Base-by-base conservation (phyloP, 1,140 invertebrate genomes). In the Drosophila busckii region DNA sequence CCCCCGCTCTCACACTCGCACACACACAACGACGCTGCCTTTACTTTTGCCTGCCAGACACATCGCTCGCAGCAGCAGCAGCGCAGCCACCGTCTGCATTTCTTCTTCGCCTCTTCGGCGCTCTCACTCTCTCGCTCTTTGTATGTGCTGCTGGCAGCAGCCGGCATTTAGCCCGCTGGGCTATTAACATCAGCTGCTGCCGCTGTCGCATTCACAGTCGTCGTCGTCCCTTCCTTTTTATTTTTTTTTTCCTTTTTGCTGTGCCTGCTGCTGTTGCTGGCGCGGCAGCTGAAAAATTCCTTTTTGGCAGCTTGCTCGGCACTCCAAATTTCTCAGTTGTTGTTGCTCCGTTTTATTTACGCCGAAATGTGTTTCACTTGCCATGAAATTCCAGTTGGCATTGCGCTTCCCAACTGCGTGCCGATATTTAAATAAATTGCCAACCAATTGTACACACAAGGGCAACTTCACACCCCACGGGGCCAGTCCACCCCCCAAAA, bases 351-450 rank as follows among this genome's bases (percentile, higher is more conserved):
- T 48, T 52, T 70, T 58, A 62, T 61, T 64, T 67, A 44, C 44
- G 45, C 56, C 64, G 44, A 56, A 58, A 49, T 62, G 59, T 62
- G 59, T 62, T 48, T 56, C 52, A 48, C 53, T 62, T 62, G 73
- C 38, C 73, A 60, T 80, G 46, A 59, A 67, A 80, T 80, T 80
- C 73, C 75, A 80, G 68, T 80, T 80, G 73, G 68, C 73, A 80
- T 68, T 78, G 73, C 68, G 73, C 68, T 71, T 56, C 20, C 73
- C 63, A 82, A 73, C 75, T 82, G 73, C 63, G 63, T 82, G 73
- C 73, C 73, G 73, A 80, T 80, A 80, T 80, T 82, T 82, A 82
- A 80, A 80, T 80, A 80, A 80, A 80, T 80, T 78, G 73, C 68
- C 73, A 78, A 73, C 73, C 73, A 82, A 80, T 82, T 80, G 75